These are phyloP conservation scores for Magallana gigas DNA, from an alignment of 1,140 invertebrate genomes.

Conservation along the genomic window DNA sequence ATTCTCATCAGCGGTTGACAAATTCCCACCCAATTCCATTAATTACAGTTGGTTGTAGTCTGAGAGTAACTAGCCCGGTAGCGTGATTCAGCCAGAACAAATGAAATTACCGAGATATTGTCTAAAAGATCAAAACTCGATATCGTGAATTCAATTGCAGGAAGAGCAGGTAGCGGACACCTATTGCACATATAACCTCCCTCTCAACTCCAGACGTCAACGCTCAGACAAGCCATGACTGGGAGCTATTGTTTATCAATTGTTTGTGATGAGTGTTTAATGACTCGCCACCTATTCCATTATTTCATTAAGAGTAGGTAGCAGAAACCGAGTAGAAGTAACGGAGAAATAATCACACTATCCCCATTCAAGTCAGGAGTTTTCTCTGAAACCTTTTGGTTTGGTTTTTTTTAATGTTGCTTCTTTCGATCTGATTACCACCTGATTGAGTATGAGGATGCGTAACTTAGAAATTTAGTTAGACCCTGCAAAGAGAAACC, in stretches of 20 bases:
- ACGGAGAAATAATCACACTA: too few species aligned
- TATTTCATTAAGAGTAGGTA: slow-evolving; percentile 6
- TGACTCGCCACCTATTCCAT: slow-evolving; percentile 22
- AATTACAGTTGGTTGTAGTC: slow-evolving; percentile 4
- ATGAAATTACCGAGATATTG: slow-evolving; percentile 3
- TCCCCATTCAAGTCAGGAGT: too few species aligned
- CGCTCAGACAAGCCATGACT: not conserved
- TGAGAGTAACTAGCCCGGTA: not conserved
- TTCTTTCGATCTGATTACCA: too few species aligned
- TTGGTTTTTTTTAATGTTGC: too few species aligned
- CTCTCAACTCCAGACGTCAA: slow-evolving; percentile 11
- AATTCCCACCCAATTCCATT: slow-evolving; percentile 15
- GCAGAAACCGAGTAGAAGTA: not conserved
- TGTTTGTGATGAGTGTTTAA: slow-evolving; percentile 27
- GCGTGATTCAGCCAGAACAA: not conserved
- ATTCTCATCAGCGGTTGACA: not conserved
- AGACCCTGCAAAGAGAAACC: too few species aligned
- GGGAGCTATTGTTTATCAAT: slow-evolving; percentile 18
- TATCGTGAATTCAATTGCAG: not conserved
- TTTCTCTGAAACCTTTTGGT: too few species aligned
- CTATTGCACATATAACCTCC: not conserved
- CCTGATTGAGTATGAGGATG: too few species aligned
- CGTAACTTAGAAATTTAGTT: too few species aligned
- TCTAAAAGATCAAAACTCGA: slow-evolving; percentile 13
- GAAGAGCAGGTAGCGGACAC: not conserved